Percentiles rank a stretch among this genome's conserved stretches.
phyloP scores from a whole-genome alignment of 1,140 invertebrate species.

The Pseudomyrmex sp. region DNA sequence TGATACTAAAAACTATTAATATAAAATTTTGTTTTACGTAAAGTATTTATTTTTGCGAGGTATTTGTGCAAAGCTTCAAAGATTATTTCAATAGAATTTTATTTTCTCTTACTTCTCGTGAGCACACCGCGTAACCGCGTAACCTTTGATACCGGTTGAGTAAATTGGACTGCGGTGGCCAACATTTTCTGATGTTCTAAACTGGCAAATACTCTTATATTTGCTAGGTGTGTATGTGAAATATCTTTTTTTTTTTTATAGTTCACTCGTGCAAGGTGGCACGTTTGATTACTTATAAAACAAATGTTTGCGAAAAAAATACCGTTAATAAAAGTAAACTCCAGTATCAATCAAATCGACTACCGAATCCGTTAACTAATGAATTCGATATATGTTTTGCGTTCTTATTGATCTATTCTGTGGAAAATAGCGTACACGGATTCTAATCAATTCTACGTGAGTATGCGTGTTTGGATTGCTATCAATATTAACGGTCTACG shows the following conservation, averaged over 20 bases:
- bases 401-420: conserved; percentile 5
- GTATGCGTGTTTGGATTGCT: conserved; percentile 17
- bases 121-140: not conserved
- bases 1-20: not conserved
- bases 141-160: conserved; percentile 33
- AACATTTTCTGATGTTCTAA: conserved; percentile 42
- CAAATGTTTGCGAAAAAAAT: conserved; percentile 41
- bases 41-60: not conserved
- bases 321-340: conserved; percentile 45
- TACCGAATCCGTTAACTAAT: not conserved
- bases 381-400: not conserved
- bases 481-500: conserved; percentile 3
- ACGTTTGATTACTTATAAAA: conserved; percentile 48
- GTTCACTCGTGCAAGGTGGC: conserved; percentile 37
- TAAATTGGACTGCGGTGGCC: conserved; percentile 44
- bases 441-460: conserved; percentile 23
- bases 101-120: conserved; percentile 12
- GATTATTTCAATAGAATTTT: conserved; percentile 20
- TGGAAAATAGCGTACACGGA: not conserved
- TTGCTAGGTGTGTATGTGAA: conserved; percentile 21
- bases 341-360: conserved; percentile 7
- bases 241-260: conserved; percentile 26
- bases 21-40: not conserved
- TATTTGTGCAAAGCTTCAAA: conserved; percentile 6
- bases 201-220: conserved; percentile 47